Percentiles rank a stretch among this genome's conserved stretches.
These are phyloP conservation scores for Phocides pigmalion DNA, from an alignment of 1,140 invertebrate genomes.

Conservation along the genomic window DNA sequence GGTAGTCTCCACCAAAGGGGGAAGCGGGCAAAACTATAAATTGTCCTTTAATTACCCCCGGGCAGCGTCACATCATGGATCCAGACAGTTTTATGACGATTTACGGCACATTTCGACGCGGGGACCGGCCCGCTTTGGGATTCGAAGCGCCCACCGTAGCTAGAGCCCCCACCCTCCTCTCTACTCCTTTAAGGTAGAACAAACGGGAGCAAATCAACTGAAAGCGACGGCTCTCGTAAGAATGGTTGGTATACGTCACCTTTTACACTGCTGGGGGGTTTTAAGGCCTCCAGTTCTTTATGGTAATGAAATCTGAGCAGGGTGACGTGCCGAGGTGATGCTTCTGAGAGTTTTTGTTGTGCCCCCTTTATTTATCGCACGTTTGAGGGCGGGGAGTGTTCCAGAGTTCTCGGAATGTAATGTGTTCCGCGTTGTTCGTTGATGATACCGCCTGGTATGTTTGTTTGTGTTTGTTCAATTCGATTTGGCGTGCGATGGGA, in stretches of 20 bases:
- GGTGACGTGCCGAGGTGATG: conserved; percentile 80
- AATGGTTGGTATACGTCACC: conserved; percentile 70
- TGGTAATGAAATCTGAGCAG: conserved; percentile 83
- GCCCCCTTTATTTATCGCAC: conserved; percentile 80
- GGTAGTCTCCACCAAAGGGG: conserved; percentile 61
- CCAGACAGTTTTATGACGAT: conserved; percentile 89
- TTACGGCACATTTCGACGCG: conserved; percentile 86
- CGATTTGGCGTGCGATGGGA: conserved; percentile 11
- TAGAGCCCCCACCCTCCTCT: conserved; percentile 42
- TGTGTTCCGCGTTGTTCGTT: conserved; percentile 63
- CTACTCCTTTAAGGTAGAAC: conserved; percentile 5
- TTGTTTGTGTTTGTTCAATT: conserved; percentile 31
- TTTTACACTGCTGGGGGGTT: conserved; percentile 80
- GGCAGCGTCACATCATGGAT: conserved; percentile 87
- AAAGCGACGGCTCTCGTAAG: conserved; percentile 33
- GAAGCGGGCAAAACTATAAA: conserved; percentile 84
- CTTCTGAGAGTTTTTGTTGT: conserved; percentile 80
- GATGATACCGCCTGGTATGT: conserved; percentile 50
- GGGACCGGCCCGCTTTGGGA: conserved; percentile 79
- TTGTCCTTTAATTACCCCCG: conserved; percentile 88
- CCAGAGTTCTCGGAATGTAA: conserved; percentile 66
- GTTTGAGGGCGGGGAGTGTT: conserved; percentile 68
- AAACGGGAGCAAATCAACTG: conserved; percentile 27
- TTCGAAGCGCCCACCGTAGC: conserved; percentile 52
- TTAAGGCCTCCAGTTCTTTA: conserved; percentile 83